Conservation (phyloP, 2,888 invertebrate species). For the Tiphia femorata region DNA sequence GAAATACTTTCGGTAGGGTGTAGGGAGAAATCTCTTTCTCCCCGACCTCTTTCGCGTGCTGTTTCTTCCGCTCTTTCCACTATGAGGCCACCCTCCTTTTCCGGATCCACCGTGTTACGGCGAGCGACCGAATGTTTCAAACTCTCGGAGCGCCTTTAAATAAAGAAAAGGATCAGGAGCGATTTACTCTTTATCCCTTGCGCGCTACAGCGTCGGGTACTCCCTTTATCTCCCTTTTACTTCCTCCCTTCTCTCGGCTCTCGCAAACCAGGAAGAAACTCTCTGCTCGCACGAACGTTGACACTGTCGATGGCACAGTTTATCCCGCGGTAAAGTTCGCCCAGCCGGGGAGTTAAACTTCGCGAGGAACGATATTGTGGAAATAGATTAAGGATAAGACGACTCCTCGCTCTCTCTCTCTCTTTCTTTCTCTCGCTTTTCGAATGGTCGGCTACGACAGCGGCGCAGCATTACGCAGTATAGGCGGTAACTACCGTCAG, state of each 20-base stretch:
- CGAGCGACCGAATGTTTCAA: conserved; percentile 17
- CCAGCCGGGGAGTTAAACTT: background rate
- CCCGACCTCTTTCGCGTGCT: background rate
- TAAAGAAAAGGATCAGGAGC: conserved; percentile 45
- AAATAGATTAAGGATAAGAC: conserved; percentile 1
- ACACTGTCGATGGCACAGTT: conserved; percentile 6
- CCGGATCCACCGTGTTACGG: too few species aligned
- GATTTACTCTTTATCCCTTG: conserved; percentile 31
- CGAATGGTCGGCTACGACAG: too few species aligned
- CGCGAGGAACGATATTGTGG: background rate
- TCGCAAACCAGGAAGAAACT: conserved; percentile 8
- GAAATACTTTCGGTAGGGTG: conserved; percentile 9
- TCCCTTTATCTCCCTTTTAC: too few species aligned
- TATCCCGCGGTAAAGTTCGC: background rate
- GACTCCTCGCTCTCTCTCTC: too few species aligned
- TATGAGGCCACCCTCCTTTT: too few species aligned
- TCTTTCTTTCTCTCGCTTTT: too few species aligned
- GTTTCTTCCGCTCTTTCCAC: background rate
- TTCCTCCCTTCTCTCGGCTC: background rate
- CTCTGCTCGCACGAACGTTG: conserved; percentile 1
- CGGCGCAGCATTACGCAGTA: too few species aligned
- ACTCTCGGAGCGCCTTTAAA: conserved; percentile 39
- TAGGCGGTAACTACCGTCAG: too few species aligned
- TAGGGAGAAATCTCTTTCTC: conserved; percentile 7
- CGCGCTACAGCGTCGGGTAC: conserved; percentile 21